These are phyloP conservation scores for Drosophila nigritarsus DNA, from an alignment of 2,888 invertebrate genomes.

Conservation along the genomic window DNA sequence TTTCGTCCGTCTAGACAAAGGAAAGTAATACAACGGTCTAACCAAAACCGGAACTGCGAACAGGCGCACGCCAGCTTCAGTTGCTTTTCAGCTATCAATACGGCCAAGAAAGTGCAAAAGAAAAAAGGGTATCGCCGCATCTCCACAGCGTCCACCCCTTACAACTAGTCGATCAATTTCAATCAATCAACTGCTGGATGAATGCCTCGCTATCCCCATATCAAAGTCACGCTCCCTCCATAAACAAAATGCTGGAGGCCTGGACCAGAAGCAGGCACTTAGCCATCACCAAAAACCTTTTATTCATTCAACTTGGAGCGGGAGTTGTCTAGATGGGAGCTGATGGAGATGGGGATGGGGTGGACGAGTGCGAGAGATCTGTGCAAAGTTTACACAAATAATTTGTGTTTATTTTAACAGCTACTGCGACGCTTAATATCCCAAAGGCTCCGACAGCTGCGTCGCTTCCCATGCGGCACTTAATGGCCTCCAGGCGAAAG, in stretches of 20 bases:
- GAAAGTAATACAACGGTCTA: slow-evolving; percentile 10
- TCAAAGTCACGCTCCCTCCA: slow-evolving; percentile 53
- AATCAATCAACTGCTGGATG: slow-evolving; percentile 67
- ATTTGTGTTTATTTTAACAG: slow-evolving; percentile 80
- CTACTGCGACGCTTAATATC: slow-evolving; percentile 57
- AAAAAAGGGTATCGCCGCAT: slow-evolving; percentile 44
- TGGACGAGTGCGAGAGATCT: slow-evolving; percentile 39
- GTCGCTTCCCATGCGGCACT: slow-evolving; percentile 74
- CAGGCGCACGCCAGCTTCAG: slow-evolving; percentile 3
- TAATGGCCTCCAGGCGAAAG: slow-evolving; percentile 51
- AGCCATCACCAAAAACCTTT: slow-evolving; percentile 57
- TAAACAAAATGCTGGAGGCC: background rate
- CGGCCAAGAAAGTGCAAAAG: slow-evolving; percentile 29
- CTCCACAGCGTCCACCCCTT: background rate
- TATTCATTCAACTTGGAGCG: slow-evolving; percentile 25
- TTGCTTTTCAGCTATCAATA: slow-evolving; percentile 1
- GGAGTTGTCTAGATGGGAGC: background rate
- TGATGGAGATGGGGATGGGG: background rate
- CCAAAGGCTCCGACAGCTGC: slow-evolving; percentile 55
- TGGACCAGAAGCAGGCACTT: slow-evolving; percentile 51
- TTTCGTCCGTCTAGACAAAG: slow-evolving; percentile 26
- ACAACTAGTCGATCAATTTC: slow-evolving; percentile 69
- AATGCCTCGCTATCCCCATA: slow-evolving; percentile 41
- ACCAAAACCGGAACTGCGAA: background rate
- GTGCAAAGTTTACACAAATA: slow-evolving; percentile 78